Evolutionary conservation across 2,888 invertebrate genomes (phyloP), one percentile per base, ranked within the genome.

Genomic region (Rosalia funebris): DNA sequence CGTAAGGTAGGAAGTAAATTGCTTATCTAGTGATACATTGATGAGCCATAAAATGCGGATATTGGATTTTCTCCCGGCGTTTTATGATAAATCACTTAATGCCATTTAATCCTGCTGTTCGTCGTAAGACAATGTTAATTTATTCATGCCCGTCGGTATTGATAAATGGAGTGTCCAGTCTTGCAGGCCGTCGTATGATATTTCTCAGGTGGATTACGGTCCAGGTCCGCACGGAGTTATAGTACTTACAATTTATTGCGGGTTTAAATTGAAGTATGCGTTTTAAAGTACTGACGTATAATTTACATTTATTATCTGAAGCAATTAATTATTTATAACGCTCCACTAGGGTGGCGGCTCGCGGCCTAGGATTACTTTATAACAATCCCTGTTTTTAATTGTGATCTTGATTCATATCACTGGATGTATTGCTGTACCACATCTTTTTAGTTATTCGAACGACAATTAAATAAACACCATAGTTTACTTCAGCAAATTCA

Each of bases 71-170:
- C 77, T 73, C 72, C 73, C 62, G 73, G 75, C 74, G 71, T 71
- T 72, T 70, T 71, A 75, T 75, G 73, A 77, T 77, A 77, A 77
- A 77, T 77, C 77, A 76, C 74, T 73, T 72, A 75, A 73, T 74
- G 75, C 75, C 72, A 70, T 76, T 75, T 76, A 75, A 76, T 77
- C 76, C 74, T 70, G 73, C 75, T 69, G 73, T 74, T 71, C 71
- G 59, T 69, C 66, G 70, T 71, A 76, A 77, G 77, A 77, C 77
- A 76, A 77, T 76, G 77, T 75, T 77, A 76, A 77, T 77, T 75
- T 76, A 77, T 77, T 76, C 77, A 69, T 74, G 73, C 70, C 76
- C 73, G 73, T 71, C 73, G 75, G 72, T 73, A 67, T 72, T 77
- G 77, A 77, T 77, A 75, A 77, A 77, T 77, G 75, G 76, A 75